Evolutionary conservation across 2,113 vertebrate species (phyloP).

Genomic region (Podarcis raffonei): DNA sequence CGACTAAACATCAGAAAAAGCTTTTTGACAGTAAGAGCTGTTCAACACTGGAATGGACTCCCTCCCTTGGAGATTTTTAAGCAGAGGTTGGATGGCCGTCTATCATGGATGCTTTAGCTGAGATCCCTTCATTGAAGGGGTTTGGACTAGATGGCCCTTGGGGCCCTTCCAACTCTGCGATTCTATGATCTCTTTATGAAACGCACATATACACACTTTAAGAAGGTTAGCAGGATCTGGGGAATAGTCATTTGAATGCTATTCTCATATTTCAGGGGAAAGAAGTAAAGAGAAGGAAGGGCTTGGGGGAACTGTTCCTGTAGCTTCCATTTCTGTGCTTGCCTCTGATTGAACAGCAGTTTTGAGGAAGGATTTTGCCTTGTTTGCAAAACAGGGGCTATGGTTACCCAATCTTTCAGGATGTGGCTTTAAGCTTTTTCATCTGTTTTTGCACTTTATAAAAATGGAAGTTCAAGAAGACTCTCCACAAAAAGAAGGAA

Average conservation of each 20-base stretch:
- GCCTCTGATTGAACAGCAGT: neutral
- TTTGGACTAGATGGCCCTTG: no score
- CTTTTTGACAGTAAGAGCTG: no score
- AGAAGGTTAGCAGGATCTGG: neutral
- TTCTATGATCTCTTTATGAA: no score
- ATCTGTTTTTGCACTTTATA: neutral
- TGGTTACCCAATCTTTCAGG: neutral
- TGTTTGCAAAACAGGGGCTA: neutral
- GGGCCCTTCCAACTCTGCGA: no score
- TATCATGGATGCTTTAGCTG: no score
- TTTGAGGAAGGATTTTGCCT: neutral
- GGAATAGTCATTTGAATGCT: neutral
- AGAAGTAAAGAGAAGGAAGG: neutral
- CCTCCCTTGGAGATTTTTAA: no score
- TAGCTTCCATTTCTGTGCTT: neutral
- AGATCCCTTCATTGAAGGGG: no score
- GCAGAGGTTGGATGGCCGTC: no score
- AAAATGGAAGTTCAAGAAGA: neutral
- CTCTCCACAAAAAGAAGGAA: neutral
- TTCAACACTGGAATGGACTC: no score
- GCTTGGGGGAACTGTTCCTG: neutral
- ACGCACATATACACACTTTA: neutral
- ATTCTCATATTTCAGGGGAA: neutral
- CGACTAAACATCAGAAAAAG: no score
- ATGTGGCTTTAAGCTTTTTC: neutral